A percentile compares a stretch with the other conserved stretches of the same genome.
phyloP scores from a whole-genome alignment of 2,888 invertebrate species.

The Rhodophaea formosa region DNA sequence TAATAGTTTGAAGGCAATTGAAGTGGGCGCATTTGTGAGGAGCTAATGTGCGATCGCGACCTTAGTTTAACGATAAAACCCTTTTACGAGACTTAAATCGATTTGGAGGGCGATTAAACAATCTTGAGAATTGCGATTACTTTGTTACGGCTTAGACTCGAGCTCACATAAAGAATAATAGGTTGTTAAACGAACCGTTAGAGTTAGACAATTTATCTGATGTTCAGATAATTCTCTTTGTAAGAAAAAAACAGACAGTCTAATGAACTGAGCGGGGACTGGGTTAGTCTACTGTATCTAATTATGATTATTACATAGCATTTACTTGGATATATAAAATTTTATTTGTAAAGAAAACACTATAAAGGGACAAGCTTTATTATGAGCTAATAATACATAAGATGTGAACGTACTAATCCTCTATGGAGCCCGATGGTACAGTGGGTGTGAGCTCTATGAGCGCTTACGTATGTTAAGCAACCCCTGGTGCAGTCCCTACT shows the following conservation, averaged over 20 bases:
- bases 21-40: constrained; percentile 45
- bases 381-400: too few species aligned
- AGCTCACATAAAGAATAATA: constrained; percentile 3
- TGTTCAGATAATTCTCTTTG: background rate
- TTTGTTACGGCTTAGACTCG: constrained; percentile 12
- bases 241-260: background rate
- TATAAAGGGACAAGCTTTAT: too few species aligned
- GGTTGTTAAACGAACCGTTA: background rate
- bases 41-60: constrained; percentile 59
- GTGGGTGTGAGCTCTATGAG: too few species aligned
- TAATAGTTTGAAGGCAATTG: constrained; percentile 50
- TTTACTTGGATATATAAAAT: too few species aligned
- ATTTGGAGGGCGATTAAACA: constrained; percentile 33
- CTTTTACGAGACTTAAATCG: constrained; percentile 57
- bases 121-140: constrained; percentile 44
- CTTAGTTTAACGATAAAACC: constrained; percentile 64
- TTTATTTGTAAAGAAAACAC: too few species aligned
- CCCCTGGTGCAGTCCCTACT: too few species aligned
- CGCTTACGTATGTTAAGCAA: too few species aligned
- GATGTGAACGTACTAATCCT: too few species aligned
- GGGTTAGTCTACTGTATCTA: background rate
- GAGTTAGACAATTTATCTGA: background rate
- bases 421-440: too few species aligned
- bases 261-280: background rate
- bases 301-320: background rate